Evolutionary conservation across 2,797 vertebrate genomes (phyloP).

Genomic region (Coranthus polyacanthus): DNA sequence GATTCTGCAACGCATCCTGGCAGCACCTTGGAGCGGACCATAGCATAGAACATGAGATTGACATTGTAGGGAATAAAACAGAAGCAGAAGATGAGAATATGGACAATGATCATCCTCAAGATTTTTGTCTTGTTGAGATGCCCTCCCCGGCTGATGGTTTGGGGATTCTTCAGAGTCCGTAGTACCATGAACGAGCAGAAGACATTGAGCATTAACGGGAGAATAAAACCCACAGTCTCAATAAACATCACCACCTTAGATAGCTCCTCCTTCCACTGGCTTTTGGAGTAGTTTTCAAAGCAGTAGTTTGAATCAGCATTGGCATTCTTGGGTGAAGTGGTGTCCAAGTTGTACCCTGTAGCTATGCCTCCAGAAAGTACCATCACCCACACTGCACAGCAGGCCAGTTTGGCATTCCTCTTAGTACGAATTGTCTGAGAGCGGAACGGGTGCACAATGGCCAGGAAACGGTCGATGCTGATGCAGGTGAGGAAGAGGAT

Average conservation of each 20-base stretch:
- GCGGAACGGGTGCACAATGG: constrained; percentile 94
- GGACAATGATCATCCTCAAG: constrained; percentile 95
- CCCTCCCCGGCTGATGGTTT: constrained; percentile 86
- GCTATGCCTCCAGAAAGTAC: constrained; percentile 91
- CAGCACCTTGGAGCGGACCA: constrained; percentile 92
- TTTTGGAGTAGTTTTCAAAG: constrained; percentile 94
- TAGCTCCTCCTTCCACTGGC: constrained; percentile 91
- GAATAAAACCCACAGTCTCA: constrained; percentile 93
- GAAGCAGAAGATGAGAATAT: constrained; percentile 94
- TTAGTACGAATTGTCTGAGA: constrained; percentile 91
- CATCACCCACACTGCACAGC: constrained; percentile 89
- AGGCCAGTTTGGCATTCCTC: constrained; percentile 91
- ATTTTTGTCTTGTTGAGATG: constrained; percentile 92
- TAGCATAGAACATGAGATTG: constrained; percentile 93
- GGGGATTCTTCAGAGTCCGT: constrained; percentile 87
- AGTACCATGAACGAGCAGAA: constrained; percentile 93
- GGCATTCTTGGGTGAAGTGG: constrained; percentile 50
- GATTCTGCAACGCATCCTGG: constrained; percentile 86
- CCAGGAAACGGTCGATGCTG: constrained; percentile 94
- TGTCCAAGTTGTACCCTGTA: constrained; percentile 86
- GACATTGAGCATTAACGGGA: constrained; percentile 93
- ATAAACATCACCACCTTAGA: constrained; percentile 96
- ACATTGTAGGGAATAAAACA: constrained; percentile 97
- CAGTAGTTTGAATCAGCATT: constrained; percentile 75
- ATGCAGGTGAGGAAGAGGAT: constrained; percentile 98